These are phyloP conservation scores for Chlamydotis undulata DNA, from an alignment of 2,113 vertebrate species.

Conservation along the genomic window DNA sequence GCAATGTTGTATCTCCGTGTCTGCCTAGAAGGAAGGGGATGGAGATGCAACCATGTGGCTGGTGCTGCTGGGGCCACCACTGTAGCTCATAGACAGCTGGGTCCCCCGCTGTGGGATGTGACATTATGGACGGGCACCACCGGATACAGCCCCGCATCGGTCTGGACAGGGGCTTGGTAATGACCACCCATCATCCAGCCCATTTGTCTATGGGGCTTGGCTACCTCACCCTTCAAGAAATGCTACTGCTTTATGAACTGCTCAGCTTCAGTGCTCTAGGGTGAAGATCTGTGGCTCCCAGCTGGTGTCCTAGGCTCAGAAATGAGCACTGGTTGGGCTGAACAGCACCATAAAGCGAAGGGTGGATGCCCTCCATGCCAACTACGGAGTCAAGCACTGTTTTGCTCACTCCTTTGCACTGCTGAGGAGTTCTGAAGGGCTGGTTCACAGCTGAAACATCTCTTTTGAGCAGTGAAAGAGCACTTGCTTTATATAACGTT, in stretches of 20 bases:
- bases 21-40: background rate
- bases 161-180: fast-evolving
- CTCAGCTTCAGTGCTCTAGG: background rate
- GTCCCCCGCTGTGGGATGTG: background rate
- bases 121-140: background rate
- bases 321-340: background rate
- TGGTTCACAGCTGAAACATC: background rate
- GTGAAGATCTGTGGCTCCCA: background rate
- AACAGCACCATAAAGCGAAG: fast-evolving
- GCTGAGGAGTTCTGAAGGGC: background rate
- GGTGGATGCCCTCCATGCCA: background rate
- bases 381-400: background rate
- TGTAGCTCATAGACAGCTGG: background rate
- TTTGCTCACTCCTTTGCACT: background rate
- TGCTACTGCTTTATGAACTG: background rate
- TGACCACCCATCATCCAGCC: background rate
- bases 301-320: background rate
- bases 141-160: background rate
- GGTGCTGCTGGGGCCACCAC: background rate
- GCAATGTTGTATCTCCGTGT: background rate
- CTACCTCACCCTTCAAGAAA: background rate
- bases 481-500: background rate
- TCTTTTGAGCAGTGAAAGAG: background rate
- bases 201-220: background rate
- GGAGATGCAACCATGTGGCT: fast-evolving